Evolutionary conservation across 2,797 vertebrate genomes (phyloP), one percentile per base, ranked within the genome.

Genomic region (Tenualosa ilisha): DNA sequence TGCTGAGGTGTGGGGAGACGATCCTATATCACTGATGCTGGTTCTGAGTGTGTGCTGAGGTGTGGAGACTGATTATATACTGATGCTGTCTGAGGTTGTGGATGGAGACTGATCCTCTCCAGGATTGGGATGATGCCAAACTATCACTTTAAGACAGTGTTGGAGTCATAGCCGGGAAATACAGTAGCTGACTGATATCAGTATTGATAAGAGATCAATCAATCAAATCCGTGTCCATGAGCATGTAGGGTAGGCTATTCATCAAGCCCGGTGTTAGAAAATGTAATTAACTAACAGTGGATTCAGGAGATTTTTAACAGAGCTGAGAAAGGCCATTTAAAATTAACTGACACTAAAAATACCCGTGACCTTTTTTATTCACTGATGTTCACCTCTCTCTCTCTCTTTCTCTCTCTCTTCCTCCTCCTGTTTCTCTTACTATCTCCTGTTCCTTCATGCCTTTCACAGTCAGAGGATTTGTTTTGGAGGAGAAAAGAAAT

Each of bases 351-450:
- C 11, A 26, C 63, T 31, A 68, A 68, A 68, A 68, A 68, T 68
- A 68, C 12, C 63, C 11, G 31, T 68, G 63, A 68, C 63, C 63
- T 68, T 68, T 68, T 82, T 53, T 15, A 50, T 53, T 50, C 81
- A 82, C n/a, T 82, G 49, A 22, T 53, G 81, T 46, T 82, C 54
- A 17, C 31, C 49, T 56, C 82, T 49, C 12, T 50, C 31, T 3
- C 63, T 68, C 63, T 9, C 11, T 9, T 26, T 56, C 82, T 49
- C 12, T 50, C 31, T 3, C 63, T 68, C 63, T 9, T 68, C 63
- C 13, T 3, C 31, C 26, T 11, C 26, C 15, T 72, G 13, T 31
- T 37, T 3, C 7, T 63, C 6, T 63, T 7, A 63, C 59, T 11
- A 22, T 63, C 7, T 63, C 61, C 24, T 24, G 61, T 63, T 63